phyloP scores from a whole-genome alignment of 2,888 invertebrate species.

The Phymatocera aterrima region DNA sequence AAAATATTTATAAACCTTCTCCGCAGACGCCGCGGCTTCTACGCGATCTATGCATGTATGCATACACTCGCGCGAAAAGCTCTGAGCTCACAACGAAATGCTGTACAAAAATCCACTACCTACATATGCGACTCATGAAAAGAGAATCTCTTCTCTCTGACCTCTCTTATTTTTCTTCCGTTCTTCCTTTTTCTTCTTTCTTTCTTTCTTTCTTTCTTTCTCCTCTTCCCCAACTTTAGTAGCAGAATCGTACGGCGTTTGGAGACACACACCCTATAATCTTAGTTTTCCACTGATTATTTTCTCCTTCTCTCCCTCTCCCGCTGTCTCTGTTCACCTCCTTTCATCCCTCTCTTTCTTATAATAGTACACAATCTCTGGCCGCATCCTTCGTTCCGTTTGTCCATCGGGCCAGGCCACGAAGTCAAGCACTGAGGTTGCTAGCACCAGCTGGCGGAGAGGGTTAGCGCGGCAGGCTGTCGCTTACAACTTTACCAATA shows the following conservation, averaged over 20 bases:
- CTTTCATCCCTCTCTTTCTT: not conserved
- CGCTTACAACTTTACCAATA: slow-evolving; percentile 73
- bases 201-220: not conserved
- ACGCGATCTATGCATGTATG: not conserved
- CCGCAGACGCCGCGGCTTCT: slow-evolving; percentile 23
- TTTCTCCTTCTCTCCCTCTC: slow-evolving; percentile 51
- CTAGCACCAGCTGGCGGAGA: slow-evolving; percentile 25
- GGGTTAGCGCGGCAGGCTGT: slow-evolving; percentile 62
- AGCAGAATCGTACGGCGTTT: not conserved
- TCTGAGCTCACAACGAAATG: slow-evolving; percentile 15
- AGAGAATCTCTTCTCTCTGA: not conserved
- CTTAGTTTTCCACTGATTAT: not conserved
- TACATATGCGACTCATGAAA: not conserved
- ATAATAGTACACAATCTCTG: not conserved
- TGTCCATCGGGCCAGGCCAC: slow-evolving; percentile 12
- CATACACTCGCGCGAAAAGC: not conserved
- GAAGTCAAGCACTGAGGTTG: slow-evolving; percentile 20
- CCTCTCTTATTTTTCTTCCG: not conserved
- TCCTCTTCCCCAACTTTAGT: not conserved
- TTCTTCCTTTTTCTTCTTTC: not conserved
- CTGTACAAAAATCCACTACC: not conserved
- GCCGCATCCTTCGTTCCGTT: slow-evolving; percentile 14
- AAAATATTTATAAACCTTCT: slow-evolving; percentile 30
- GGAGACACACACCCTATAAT: too few relatives aligned
- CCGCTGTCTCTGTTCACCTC: slow-evolving; percentile 46